These are phyloP conservation scores for Turdus rufiventris DNA, from an alignment of 2,113 vertebrate genomes.

Conservation along the genomic window DNA sequence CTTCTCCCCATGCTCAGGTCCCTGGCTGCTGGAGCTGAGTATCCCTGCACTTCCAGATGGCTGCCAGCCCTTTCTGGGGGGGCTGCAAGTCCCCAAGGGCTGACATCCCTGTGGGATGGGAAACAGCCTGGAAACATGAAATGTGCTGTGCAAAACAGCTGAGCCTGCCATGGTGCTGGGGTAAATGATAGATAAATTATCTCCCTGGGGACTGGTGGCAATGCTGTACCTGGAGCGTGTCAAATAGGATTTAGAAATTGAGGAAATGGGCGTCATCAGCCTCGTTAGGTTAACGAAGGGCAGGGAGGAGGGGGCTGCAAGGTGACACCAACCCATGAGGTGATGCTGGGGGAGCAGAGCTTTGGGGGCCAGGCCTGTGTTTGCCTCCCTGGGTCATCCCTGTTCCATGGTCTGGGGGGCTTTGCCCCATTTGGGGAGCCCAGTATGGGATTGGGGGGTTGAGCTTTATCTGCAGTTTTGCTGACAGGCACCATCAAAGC, in stretches of 20 bases:
- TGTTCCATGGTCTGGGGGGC: background rate
- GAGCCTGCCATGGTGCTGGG: background rate
- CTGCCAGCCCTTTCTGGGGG: background rate
- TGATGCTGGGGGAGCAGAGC: background rate
- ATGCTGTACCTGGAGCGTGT: background rate
- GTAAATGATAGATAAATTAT: background rate
- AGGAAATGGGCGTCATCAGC: background rate
- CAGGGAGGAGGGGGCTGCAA: background rate
- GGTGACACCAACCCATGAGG: fast-evolving
- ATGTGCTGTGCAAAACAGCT: background rate
- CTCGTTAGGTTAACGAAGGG: background rate
- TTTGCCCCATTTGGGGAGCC: background rate
- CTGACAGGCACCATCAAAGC: background rate
- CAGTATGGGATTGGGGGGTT: fast-evolving
- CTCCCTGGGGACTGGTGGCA: background rate
- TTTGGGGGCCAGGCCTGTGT: background rate
- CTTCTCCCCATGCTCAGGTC: background rate
- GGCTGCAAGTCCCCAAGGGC: background rate
- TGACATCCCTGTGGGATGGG: background rate
- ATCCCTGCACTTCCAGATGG: background rate
- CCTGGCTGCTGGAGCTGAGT: background rate
- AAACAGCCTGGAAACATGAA: background rate
- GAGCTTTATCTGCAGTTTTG: background rate
- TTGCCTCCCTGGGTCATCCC: background rate
- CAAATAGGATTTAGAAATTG: background rate